Evolutionary conservation across 2,888 invertebrate genomes (phyloP).

Genomic region (Hirtodrosophila alboralis): DNA sequence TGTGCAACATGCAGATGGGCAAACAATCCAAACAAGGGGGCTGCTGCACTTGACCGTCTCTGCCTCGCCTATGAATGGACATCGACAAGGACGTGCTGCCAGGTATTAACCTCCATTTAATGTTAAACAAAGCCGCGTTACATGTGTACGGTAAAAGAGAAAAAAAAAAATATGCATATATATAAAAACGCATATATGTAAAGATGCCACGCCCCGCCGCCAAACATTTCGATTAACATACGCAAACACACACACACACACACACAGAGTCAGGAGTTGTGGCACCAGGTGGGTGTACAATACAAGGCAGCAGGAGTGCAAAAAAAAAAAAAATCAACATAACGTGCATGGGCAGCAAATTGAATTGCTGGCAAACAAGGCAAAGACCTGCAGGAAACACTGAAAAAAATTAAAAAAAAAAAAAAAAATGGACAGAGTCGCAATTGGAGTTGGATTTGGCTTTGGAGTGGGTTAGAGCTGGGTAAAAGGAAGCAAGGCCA

Average conservation of each 20-base stretch:
- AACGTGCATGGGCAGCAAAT: conserved; percentile 60
- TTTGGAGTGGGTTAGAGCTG: too few species aligned
- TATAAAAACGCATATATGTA: too few species aligned
- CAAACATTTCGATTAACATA: conserved; percentile 78
- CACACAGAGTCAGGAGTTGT: background rate
- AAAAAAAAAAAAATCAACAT: conserved; percentile 18
- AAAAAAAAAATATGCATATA: conserved; percentile 32
- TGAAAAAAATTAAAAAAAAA: conserved; percentile 25
- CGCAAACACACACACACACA: conserved; percentile 51
- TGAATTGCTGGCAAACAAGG: conserved; percentile 68
- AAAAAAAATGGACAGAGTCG: conserved; percentile 3
- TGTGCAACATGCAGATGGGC: conserved; percentile 42
- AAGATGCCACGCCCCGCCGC: conserved; percentile 53
- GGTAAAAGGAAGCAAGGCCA: too few species aligned
- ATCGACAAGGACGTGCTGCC: conserved; percentile 61
- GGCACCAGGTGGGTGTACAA: conserved; percentile 6
- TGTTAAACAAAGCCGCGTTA: conserved; percentile 77
- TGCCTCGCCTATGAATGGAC: conserved; percentile 6
- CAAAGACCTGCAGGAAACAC: conserved; percentile 45
- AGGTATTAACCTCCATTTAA: conserved; percentile 80
- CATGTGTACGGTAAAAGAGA: conserved; percentile 42
- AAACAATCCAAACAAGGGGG: conserved; percentile 40
- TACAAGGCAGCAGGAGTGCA: conserved; percentile 3
- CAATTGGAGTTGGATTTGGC: background rate
- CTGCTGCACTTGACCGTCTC: conserved; percentile 55